Conservation (phyloP, 2,888 invertebrate species). For the Acronicta psi region DNA sequence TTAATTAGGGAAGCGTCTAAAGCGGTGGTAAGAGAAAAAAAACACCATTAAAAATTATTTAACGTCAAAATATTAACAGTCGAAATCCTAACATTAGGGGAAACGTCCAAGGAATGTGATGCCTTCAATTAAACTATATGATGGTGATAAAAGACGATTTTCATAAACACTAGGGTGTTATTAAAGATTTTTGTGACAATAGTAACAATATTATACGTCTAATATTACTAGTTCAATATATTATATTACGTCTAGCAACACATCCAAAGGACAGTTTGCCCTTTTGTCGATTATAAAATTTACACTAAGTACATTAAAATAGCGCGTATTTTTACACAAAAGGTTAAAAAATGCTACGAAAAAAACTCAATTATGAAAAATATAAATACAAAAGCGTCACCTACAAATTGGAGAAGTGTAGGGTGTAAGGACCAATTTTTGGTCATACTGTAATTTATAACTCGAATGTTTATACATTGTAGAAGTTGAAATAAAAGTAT, state of each 20-base stretch:
- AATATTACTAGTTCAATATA: neutral
- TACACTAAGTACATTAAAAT: slow-evolving; percentile 64
- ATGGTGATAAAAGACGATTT: neutral
- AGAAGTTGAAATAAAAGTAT: slow-evolving; percentile 13
- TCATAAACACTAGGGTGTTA: neutral
- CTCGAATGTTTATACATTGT: slow-evolving; percentile 11
- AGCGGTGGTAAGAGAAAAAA: slow-evolving; percentile 68
- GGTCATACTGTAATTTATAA: slow-evolving; percentile 8
- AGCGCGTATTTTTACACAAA: slow-evolving; percentile 56
- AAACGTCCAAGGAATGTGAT: slow-evolving; percentile 33
- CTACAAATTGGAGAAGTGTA: slow-evolving; percentile 58
- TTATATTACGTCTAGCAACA: slow-evolving; percentile 9
- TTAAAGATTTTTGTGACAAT: neutral
- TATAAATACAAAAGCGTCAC: slow-evolving; percentile 74
- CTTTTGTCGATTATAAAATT: slow-evolving; percentile 49
- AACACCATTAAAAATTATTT: slow-evolving; percentile 70
- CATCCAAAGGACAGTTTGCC: slow-evolving; percentile 32
- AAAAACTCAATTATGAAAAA: slow-evolving; percentile 68
- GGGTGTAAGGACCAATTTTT: slow-evolving; percentile 49
- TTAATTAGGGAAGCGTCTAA: slow-evolving; percentile 69
- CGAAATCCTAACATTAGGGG: slow-evolving; percentile 44
- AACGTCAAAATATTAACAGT: slow-evolving; percentile 68
- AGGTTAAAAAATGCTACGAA: slow-evolving; percentile 61
- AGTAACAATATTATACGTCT: neutral
- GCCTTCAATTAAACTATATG: neutral